Percentiles rank a stretch among this genome's conserved stretches.
phyloP scores from a whole-genome alignment of 2,888 invertebrate species.

The Heteromyza rotundicornis region DNA sequence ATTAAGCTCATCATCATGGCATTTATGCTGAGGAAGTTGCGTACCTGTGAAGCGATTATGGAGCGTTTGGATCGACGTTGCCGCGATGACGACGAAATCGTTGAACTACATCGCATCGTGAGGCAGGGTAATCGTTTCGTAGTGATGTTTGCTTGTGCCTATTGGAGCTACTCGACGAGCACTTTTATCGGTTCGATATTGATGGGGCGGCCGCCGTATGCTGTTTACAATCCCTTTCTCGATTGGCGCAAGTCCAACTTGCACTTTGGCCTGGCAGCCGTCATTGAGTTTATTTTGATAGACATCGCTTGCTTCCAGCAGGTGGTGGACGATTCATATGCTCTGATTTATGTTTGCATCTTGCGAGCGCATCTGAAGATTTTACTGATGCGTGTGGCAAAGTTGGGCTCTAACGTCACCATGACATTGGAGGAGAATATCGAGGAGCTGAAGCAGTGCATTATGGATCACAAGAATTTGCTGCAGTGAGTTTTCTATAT shows the following conservation, averaged over 20 bases:
- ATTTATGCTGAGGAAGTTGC: slow-evolving; percentile 26
- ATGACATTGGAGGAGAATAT: slow-evolving; percentile 20
- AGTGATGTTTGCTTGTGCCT: slow-evolving; percentile 26
- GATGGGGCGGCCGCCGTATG: slow-evolving; percentile 34
- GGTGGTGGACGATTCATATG: slow-evolving; percentile 33
- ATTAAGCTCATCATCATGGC: slow-evolving; percentile 30
- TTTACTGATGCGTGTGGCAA: slow-evolving; percentile 28
- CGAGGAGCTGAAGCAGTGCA: slow-evolving; percentile 32
- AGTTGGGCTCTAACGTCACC: slow-evolving; percentile 16
- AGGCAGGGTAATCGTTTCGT: slow-evolving; percentile 28
- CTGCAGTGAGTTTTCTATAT: slow-evolving; percentile 26
- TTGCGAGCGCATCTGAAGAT: slow-evolving; percentile 30
- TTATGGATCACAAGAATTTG: slow-evolving; percentile 36
- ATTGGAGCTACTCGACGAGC: slow-evolving; percentile 32
- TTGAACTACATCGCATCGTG: slow-evolving; percentile 23
- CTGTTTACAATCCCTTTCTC: slow-evolving; percentile 30
- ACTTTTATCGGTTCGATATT: slow-evolving; percentile 31
- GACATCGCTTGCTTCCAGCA: slow-evolving; percentile 32
- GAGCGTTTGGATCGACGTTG: slow-evolving; percentile 37
- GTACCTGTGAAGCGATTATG: slow-evolving; percentile 27
- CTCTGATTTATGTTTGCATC: slow-evolving; percentile 34
- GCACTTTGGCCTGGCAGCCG: slow-evolving; percentile 24
- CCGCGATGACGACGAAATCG: slow-evolving; percentile 23
- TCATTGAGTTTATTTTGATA: slow-evolving; percentile 31
- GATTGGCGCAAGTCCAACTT: slow-evolving; percentile 31